Percentiles rank a stretch among this genome's conserved stretches.
phyloP scores from a whole-genome alignment of 2,113 vertebrate genomes.

The Oriolus oriolus region DNA sequence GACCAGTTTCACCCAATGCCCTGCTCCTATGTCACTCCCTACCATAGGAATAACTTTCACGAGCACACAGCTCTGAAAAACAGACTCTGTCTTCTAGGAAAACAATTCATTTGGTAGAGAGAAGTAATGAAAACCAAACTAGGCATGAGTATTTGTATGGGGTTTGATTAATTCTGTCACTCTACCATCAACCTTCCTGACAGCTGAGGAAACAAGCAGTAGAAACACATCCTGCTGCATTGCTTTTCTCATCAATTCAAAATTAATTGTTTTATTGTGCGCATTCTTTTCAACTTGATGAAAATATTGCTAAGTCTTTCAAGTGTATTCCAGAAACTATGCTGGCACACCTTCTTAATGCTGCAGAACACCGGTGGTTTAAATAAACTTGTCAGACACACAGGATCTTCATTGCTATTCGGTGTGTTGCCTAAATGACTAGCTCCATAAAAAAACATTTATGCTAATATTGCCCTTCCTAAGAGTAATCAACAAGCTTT shows the following conservation, averaged over 20 bases:
- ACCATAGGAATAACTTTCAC: background rate
- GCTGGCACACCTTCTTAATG: background rate
- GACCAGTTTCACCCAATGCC: background rate
- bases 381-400: background rate
- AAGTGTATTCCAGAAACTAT: background rate
- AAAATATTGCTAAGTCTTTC: background rate
- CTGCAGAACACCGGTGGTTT: background rate
- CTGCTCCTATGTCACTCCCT: background rate
- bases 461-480: conserved; percentile 60
- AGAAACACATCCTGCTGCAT: background rate
- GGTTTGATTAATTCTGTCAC: background rate
- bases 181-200: background rate
- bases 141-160: background rate
- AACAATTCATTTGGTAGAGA: background rate
- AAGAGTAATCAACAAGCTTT: conserved; percentile 52
- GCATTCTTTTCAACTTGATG: background rate
- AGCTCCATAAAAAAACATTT: conserved; percentile 30
- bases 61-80: background rate
- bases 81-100: background rate
- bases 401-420: background rate
- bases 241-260: background rate
- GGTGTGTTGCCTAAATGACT: conserved; percentile 1
- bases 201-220: background rate
- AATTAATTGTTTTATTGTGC: background rate
- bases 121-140: background rate